phyloP scores from a whole-genome alignment of 2,797 vertebrate species.

The Enteromius treurensis region DNA sequence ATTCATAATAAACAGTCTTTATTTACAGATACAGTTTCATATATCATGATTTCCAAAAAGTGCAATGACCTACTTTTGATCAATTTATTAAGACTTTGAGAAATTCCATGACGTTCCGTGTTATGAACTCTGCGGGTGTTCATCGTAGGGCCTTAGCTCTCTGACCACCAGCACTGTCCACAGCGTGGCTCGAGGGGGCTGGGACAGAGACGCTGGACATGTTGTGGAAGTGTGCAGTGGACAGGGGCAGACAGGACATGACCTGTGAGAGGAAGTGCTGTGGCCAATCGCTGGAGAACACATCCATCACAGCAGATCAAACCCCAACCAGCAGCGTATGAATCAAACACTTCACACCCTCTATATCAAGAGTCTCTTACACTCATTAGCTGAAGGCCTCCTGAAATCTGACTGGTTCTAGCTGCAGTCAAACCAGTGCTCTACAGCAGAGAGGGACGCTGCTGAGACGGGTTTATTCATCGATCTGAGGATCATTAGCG shows the following conservation, averaged over 20 bases:
- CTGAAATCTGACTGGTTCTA: not conserved
- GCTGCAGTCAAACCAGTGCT: not conserved
- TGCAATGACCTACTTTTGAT: not conserved
- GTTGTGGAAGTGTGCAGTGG: conserved; percentile 81
- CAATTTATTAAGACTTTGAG: not conserved
- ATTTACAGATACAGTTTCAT: not conserved
- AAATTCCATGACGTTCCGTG: not conserved
- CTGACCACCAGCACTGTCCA: conserved; percentile 60
- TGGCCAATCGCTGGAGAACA: conserved; percentile 71
- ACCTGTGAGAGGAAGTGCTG: conserved; percentile 75
- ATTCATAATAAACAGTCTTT: not conserved
- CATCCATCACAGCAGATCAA: conserved; percentile 72
- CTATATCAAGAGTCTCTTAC: conserved; percentile 3
- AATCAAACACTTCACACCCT: conserved; percentile 1
- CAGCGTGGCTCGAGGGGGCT: conserved; percentile 48
- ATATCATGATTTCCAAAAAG: not conserved
- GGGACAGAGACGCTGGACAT: conserved; percentile 69
- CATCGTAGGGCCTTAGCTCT: not conserved
- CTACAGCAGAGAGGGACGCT: too few relatives aligned
- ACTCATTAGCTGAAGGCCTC: not conserved
- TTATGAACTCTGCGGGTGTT: not conserved
- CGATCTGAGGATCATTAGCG: conserved; percentile 26
- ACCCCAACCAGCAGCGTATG: conserved; percentile 69
- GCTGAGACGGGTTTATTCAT: not conserved
- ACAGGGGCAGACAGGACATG: conserved; percentile 81